phyloP scores from a whole-genome alignment of 2,888 invertebrate genomes.

The Cremastobaeus sp. region DNA sequence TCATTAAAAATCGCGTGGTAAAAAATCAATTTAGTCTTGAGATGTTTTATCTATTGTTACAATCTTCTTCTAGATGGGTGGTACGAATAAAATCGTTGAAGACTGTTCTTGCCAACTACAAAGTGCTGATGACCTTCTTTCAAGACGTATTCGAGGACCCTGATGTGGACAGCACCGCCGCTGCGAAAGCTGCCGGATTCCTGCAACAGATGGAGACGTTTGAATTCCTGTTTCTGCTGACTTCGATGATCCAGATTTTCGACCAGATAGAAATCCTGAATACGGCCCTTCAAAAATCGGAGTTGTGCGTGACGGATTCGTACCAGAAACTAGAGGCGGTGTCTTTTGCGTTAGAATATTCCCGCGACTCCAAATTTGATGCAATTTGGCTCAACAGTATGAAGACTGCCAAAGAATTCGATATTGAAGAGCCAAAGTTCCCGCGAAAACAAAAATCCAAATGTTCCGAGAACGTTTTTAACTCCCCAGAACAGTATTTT shows the following conservation, averaged over 20 bases:
- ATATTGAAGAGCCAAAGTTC: background rate
- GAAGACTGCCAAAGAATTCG: background rate
- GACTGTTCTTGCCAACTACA: no score
- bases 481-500: slow-evolving; percentile 29
- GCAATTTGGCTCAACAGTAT: background rate
- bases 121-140: no score
- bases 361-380: background rate
- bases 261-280: background rate
- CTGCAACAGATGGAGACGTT: background rate
- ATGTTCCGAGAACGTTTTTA: no score
- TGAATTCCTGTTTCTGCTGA: background rate
- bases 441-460: background rate
- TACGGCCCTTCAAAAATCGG: background rate
- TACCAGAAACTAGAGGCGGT: background rate
- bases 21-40: no score
- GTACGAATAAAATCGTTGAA: no score
- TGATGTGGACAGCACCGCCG: background rate
- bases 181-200: background rate
- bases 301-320: background rate
- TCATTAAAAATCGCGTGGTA: no score
- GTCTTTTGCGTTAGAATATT: background rate
- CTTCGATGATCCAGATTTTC: background rate
- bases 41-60: no score
- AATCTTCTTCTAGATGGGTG: no score
- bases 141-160: no score